A percentile compares a stretch with the other conserved stretches of the same genome.
phyloP scores from a whole-genome alignment of 2,113 vertebrate species.

The Pseudorectes ferrugineus region DNA sequence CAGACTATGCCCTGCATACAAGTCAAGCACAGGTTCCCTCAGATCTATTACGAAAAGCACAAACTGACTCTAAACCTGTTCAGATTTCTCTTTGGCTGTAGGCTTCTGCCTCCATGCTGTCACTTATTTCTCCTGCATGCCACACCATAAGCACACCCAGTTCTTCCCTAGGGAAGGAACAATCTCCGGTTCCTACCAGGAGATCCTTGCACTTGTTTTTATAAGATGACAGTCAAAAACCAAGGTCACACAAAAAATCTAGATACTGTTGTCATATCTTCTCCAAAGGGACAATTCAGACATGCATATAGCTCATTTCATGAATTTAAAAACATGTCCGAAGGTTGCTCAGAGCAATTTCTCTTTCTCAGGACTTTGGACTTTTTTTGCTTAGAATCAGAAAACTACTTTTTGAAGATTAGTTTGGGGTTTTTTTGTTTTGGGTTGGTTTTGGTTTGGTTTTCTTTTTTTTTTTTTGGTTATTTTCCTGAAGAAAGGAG shows the following conservation, averaged over 20 bases:
- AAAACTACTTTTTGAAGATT: neutral
- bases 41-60: neutral
- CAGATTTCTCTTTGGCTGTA: neutral
- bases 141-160: neutral
- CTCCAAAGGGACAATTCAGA: neutral
- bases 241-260: neutral
- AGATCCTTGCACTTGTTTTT: neutral
- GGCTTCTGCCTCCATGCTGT: neutral
- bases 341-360: neutral
- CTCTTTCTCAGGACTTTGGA: neutral
- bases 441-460: neutral
- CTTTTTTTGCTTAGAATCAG: neutral
- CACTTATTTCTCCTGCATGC: neutral
- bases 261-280: neutral
- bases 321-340: fast-evolving
- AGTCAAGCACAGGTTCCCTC: neutral
- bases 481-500: neutral
- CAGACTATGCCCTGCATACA: neutral
- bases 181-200: neutral
- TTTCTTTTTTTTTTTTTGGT: neutral
- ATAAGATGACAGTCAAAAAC: neutral
- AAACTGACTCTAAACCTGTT: neutral
- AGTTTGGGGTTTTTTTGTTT: neutral
- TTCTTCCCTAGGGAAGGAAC: neutral
- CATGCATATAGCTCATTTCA: neutral